Evolutionary conservation across 2,888 invertebrate species (phyloP), one percentile per base, ranked within the genome.

Genomic region (Crepidodera aurea): DNA sequence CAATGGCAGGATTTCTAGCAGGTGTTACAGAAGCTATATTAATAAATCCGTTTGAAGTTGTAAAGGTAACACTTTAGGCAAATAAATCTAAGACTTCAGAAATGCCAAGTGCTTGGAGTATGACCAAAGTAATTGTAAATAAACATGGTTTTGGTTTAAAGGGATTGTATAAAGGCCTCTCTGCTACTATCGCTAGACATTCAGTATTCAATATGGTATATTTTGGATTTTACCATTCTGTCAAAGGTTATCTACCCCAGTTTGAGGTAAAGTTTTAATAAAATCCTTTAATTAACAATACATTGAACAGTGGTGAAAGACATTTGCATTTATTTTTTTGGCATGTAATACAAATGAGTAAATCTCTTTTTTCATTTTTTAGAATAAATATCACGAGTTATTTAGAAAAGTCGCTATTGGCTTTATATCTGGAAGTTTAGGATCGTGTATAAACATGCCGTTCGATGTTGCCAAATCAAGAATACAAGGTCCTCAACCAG

Each of bases 401-500:
- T 79, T 87, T 1, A 84, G 89, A 29, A 93, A 93, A 82, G 87
- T 94, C 34, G 82, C 85, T 0, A 90, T 96, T 70, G 96, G 96
- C 34, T 94, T 97, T 75, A 84, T 87, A 7, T 93, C 96, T 8
- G 97, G 96, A 1, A 91, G 92, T 0, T 79, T 96, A 29, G 96
- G 91, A 6, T 96, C 95, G 3, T 88, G 90, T 70, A 83, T 91
- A 46, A 97, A 97, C 81, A 96, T 96, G 82, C 97, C 97, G 4
- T 96, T 96, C 80, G 97, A 97, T 79, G 97, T 97, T 22, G 97
- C 94, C 18, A 97, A 97, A 81, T 95, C 94, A 71, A 86, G 97
- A 55, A 97, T 97, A 70, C 97, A 97, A 81, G 96, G 95, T 0
- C 94, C 96, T 0, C 94, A 95, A 78, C 92, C 92, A 0, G 81